Conservation (phyloP, 1,140 invertebrate species). For the Lanistes nyassanus region DNA sequence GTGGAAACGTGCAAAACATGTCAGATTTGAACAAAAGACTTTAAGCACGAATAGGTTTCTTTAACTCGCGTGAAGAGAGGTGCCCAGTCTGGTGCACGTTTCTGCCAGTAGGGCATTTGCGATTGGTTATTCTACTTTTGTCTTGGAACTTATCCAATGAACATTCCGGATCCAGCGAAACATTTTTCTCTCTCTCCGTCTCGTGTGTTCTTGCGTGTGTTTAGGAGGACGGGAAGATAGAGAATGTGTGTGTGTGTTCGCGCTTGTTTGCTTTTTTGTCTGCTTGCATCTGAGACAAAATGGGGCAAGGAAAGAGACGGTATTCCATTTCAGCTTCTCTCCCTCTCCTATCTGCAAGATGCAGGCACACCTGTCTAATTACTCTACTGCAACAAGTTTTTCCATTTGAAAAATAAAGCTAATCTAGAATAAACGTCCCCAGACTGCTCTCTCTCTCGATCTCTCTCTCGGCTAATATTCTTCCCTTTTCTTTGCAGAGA, state of each 20-base stretch:
- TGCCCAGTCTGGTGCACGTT: too few relatives aligned
- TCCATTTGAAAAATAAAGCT: neutral
- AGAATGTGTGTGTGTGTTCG: constrained; percentile 5
- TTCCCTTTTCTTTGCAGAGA: constrained; percentile 43
- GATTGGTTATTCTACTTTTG: too few relatives aligned
- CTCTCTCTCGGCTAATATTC: neutral
- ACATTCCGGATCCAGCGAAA: too few relatives aligned
- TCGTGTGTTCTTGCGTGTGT: too few relatives aligned
- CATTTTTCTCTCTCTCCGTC: too few relatives aligned
- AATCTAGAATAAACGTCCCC: neutral
- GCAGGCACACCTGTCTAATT: too few relatives aligned
- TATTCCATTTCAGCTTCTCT: neutral
- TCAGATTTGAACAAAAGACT: too few relatives aligned
- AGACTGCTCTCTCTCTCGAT: constrained; percentile 9
- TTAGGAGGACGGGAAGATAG: neutral
- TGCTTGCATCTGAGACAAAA: neutral
- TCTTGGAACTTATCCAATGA: too few relatives aligned
- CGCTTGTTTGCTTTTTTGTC: neutral
- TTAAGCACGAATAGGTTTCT: too few relatives aligned
- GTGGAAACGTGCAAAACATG: too few relatives aligned
- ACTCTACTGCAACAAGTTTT: neutral
- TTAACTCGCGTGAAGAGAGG: too few relatives aligned
- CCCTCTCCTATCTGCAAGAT: neutral
- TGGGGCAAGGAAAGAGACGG: neutral
- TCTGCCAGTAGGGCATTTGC: too few relatives aligned